Base-by-base conservation (phyloP, 1,140 invertebrate genomes). In the Reticulitermes speratus region DNA sequence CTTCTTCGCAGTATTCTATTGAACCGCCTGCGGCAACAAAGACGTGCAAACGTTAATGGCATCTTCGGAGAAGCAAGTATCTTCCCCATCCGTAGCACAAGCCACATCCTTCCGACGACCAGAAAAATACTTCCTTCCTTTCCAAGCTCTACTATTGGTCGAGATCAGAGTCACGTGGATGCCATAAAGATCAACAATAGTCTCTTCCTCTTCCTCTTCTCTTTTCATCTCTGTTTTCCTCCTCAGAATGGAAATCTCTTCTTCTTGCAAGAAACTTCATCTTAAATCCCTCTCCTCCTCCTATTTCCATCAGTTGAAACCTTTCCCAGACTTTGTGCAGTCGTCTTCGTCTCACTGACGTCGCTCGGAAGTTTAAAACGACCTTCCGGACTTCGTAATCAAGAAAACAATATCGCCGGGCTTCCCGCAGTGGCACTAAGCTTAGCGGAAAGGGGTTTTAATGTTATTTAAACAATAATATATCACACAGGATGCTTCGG, bases 391-490 rank as follows among this genome's bases (percentile, higher is more conserved):
- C 65, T 75, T 8, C 8, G 44, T 84, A 84, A 86, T 86, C 85
- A 86, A 86, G 85, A 86, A 86, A 86, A 86, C 85, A 86, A 86
- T 86, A 86, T 86, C 85, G 38, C 45, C 48, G 11, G 38, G 16
- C 75, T 12, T 69, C 84, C 84, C 25, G 84, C 21, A 32, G 32
- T 7, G 38, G 5, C 75, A 45, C 44, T 44, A 44, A 84, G 83
- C 83, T 32, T 84, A 75, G 65, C 48, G 44, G 65, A 69, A 65
- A 32, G 32, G 65, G 32, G 65, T 32, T 86, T 86, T 86, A 86
- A 86, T 86, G 85, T 86, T 86, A 86, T 86, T 86, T 86, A 86
- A 86, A 86, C 85, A 86, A 86, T 86, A 86, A 86, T 86, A 86
- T 86, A 86, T 86, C 85, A 86, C 52, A 55, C 85, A 75, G 38